Base-by-base conservation (phyloP, 2,888 invertebrate genomes). In the Cremastinae sp. region DNA sequence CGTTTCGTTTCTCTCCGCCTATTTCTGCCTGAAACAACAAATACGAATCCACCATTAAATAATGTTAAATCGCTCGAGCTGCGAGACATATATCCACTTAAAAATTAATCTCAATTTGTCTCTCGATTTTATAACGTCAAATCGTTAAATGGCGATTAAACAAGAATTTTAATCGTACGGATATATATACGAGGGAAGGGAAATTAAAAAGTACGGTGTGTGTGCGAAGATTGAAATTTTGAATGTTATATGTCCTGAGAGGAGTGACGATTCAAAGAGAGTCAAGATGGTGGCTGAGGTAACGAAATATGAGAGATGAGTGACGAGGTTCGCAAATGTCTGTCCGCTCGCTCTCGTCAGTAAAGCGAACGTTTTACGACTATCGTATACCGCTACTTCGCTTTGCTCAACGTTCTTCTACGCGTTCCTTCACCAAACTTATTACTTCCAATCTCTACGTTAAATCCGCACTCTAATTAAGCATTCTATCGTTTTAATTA, bases 401-500 rank as follows among this genome's bases (percentile, higher is more conserved):
- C 74, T 66, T 72, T 65, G 66, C 79, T 76, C 66, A 58, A 69
- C 76, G 74, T 59, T 66, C 71, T 68, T 61, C 74, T 71, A 68
- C 76, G 66, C 64, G 18, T 62, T 51, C 59, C 71, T 69, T 53
- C 58, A 45, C 68, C 51, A 53, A 74, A 70, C 64, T 58, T 53
- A 71, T 69, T 38, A 54, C 58, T 75, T 66, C 49, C 56, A 66
- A 53, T 53, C 65, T 66, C 28, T 38, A 10, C 41, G 51, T 51
- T 70, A 59, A 22, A 56, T 74, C 69, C 12, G 58, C 69, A 81
- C 83, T 81, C 83, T 86, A 85, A 85, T 85, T 84, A 85, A 85
- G 84, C 82, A 86, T 85, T 86, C 85, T 84, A 84, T 84, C 81
- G 82, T 83, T 86, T 83, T 84, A 85, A 85, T 86, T 84, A 83